Conservation (phyloP, 2,113 vertebrate genomes). For the Oryzias javanicus region DNA sequence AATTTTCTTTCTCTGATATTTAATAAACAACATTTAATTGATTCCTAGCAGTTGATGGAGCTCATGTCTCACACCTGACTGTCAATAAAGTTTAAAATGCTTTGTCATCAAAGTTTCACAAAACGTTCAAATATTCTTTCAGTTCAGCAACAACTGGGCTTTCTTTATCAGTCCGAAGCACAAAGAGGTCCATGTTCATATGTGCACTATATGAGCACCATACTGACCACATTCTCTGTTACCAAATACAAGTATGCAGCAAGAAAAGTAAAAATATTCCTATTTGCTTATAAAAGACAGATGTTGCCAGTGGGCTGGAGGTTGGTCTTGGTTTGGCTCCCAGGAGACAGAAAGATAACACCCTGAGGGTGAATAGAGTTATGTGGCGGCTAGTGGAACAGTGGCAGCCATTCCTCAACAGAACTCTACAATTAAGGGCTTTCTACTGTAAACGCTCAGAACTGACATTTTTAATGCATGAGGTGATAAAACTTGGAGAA, state of each 20-base stretch:
- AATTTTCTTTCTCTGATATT: too few species aligned
- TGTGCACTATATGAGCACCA: not conserved
- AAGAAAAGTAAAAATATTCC: conserved; percentile 45
- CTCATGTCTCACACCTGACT: too few species aligned
- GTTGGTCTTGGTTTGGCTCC: conserved; percentile 50
- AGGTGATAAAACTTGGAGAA: conserved; percentile 37
- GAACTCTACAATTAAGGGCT: conserved; percentile 22
- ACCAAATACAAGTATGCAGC: conserved; percentile 43
- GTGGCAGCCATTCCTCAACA: conserved; percentile 46
- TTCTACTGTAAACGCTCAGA: conserved; percentile 47
- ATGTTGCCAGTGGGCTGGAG: conserved; percentile 53
- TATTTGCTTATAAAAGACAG: conserved; percentile 59
- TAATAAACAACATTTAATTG: too few species aligned
- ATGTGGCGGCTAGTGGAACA: conserved; percentile 44
- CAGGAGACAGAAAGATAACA: conserved; percentile 56
- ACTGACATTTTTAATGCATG: conserved; percentile 23
- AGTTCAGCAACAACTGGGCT: not conserved
- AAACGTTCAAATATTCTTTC: too few species aligned
- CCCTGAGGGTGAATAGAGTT: conserved; percentile 38
- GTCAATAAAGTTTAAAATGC: too few species aligned
- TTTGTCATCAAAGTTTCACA: too few species aligned
- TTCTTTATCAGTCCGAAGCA: not conserved
- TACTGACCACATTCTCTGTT: conserved; percentile 24
- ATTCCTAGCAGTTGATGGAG: too few species aligned
- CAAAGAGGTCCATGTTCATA: conserved; percentile 18